Evolutionary conservation across 23 tunicate genomes (phyloP).

Genomic region (Clavelina lepadiformis): DNA sequence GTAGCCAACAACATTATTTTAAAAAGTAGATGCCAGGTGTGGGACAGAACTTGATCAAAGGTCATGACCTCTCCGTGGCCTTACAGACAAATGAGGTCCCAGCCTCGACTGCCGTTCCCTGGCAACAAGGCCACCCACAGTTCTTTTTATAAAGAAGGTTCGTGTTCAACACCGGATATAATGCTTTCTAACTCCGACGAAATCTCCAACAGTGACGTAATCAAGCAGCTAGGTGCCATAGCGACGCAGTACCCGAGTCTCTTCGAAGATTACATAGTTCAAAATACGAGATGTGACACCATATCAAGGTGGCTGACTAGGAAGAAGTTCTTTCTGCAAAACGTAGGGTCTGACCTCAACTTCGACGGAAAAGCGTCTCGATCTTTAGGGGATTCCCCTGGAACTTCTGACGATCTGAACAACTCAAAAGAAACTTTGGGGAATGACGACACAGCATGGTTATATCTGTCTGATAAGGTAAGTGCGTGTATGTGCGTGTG

Average conservation of each 20-base stretch:
- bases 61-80: too few relatives aligned
- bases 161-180: constrained; percentile 23
- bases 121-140: constrained; percentile 14
- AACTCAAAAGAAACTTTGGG: too few relatives aligned
- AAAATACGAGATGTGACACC: constrained; percentile 30
- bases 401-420: not conserved
- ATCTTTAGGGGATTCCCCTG: too few relatives aligned
- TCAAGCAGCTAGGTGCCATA: not conserved
- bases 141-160: not conserved
- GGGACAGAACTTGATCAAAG: too few relatives aligned
- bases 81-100: constrained; percentile 65
- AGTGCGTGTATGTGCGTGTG: too few relatives aligned
- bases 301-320: constrained; percentile 48
- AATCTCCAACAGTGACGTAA: not conserved
- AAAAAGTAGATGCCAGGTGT: too few relatives aligned
- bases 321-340: constrained; percentile 7
- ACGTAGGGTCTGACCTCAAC: not conserved
- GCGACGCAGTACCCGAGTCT: constrained; percentile 6
- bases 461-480: too few relatives aligned
- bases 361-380: not conserved
- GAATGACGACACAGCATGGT: too few relatives aligned
- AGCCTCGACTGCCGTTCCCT: constrained; percentile 78
- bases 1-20: too few relatives aligned
- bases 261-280: constrained; percentile 32
- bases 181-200: not conserved